phyloP scores from a whole-genome alignment of 1,140 invertebrate species.

The Hermatobates lingyangjiaoensis region DNA sequence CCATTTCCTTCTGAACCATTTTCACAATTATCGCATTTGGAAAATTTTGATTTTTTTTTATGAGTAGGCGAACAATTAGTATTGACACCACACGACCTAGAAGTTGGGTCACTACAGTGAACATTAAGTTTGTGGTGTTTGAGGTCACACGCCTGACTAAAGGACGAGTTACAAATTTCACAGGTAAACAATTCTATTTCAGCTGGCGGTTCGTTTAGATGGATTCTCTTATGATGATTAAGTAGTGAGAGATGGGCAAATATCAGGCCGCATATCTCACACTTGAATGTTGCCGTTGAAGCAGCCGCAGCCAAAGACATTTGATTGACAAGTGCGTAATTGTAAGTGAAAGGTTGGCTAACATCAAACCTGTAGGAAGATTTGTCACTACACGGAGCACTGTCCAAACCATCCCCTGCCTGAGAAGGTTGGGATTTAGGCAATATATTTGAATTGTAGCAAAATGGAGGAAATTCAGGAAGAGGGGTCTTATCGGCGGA shows the following conservation, averaged over 20 bases:
- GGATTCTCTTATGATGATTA: conserved; percentile 63
- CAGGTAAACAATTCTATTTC: conserved; percentile 15
- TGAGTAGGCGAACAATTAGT: conserved; percentile 23
- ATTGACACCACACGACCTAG: conserved; percentile 27
- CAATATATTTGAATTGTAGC: conserved; percentile 34
- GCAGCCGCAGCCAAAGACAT: conserved; percentile 38
- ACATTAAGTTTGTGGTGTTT: conserved; percentile 20
- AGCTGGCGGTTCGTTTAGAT: conserved; percentile 19
- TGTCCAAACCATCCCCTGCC: conserved; percentile 20
- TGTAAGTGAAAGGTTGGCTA: conserved; percentile 31
- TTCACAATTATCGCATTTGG: conserved; percentile 20
- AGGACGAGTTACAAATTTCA: conserved; percentile 20
- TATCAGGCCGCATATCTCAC: conserved; percentile 64
- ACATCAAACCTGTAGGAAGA: conserved; percentile 34
- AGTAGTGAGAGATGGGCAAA: conserved; percentile 56
- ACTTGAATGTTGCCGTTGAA: conserved; percentile 63
- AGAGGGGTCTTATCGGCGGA: conserved; percentile 20
- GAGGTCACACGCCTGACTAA: conserved; percentile 18
- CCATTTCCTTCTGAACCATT: conserved; percentile 5
- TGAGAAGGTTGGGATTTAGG: conserved; percentile 27
- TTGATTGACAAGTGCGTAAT: conserved; percentile 31
- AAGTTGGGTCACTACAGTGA: conserved; percentile 22
- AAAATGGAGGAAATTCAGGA: conserved; percentile 32
- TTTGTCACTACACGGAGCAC: conserved; percentile 27
- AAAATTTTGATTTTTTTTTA: conserved; percentile 20